These are phyloP conservation scores for Caenorhabditis latens DNA, from an alignment of 1,140 invertebrate genomes.

Conservation along the genomic window DNA sequence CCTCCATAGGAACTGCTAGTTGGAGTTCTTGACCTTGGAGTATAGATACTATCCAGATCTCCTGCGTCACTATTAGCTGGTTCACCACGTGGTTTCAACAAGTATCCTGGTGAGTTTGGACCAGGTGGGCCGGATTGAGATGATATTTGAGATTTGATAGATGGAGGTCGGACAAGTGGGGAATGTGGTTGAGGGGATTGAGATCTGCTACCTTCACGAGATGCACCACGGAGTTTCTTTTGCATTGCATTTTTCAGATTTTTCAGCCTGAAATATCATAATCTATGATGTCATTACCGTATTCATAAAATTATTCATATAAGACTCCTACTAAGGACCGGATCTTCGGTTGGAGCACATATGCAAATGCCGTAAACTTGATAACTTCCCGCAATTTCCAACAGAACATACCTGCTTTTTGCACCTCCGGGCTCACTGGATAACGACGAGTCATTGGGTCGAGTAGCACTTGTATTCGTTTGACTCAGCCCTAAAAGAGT, in stretches of 20 bases:
- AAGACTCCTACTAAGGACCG: too few relatives aligned
- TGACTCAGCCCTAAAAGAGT: conserved; percentile 70
- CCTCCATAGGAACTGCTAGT: conserved; percentile 73
- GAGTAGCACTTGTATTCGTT: conserved; percentile 59
- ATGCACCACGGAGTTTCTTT: conserved; percentile 69
- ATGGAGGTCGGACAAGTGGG: conserved; percentile 75
- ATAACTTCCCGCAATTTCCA: not conserved
- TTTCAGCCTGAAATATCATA: conserved; percentile 50
- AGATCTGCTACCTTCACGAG: conserved; percentile 72
- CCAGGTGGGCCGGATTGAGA: conserved; percentile 76
- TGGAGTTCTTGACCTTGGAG: conserved; percentile 75
- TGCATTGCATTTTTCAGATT: conserved; percentile 65
- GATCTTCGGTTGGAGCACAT: too few relatives aligned
- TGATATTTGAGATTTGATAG: conserved; percentile 75
- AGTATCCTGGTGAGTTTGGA: conserved; percentile 75
- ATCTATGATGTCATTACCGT: too few relatives aligned
- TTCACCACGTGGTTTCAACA: conserved; percentile 75
- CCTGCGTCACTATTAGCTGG: conserved; percentile 76
- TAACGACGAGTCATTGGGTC: conserved; percentile 73
- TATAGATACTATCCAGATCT: conserved; percentile 76
- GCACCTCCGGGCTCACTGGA: conserved; percentile 73
- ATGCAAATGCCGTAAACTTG: too few relatives aligned
- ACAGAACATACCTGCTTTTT: conserved; percentile 68
- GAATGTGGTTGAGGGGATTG: conserved; percentile 77
- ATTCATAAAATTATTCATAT: too few relatives aligned